Evolutionary conservation across 2,888 invertebrate genomes (phyloP).

Genomic region (Lasioglossum marginatum): DNA sequence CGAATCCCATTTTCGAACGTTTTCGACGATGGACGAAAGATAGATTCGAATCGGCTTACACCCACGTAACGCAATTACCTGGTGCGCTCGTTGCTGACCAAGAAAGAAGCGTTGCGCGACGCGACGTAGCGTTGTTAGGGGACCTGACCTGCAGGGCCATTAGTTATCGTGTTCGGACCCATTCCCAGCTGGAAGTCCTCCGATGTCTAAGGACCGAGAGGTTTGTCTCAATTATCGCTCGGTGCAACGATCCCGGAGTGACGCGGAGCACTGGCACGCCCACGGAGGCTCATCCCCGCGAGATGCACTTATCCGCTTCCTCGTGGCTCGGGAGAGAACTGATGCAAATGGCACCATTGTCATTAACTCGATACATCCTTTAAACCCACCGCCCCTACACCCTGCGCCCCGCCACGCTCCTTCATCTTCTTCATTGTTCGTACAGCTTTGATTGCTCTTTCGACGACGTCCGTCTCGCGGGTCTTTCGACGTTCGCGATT

Average conservation of each 20-base stretch:
- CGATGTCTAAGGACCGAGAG: slow-evolving; percentile 61
- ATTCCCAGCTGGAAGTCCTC: slow-evolving; percentile 59
- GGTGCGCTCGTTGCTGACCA: not conserved
- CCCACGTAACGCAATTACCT: slow-evolving; percentile 53
- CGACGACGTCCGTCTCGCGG: slow-evolving; percentile 42
- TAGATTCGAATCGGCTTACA: slow-evolving; percentile 28
- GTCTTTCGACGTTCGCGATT: not conserved
- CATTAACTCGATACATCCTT: slow-evolving; percentile 75
- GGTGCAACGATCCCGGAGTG: slow-evolving; percentile 66
- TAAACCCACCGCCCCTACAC: slow-evolving; percentile 54
- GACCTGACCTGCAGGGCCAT: slow-evolving; percentile 42
- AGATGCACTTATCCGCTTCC: slow-evolving; percentile 71
- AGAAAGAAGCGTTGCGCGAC: too few species aligned
- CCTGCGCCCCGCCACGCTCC: not conserved
- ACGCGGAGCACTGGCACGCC: slow-evolving; percentile 53
- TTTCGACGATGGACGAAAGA: not conserved
- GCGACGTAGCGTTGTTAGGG: slow-evolving; percentile 52
- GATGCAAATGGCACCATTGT: slow-evolving; percentile 74
- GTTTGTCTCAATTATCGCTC: slow-evolving; percentile 71
- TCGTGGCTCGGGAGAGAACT: slow-evolving; percentile 57
- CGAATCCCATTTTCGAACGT: not conserved
- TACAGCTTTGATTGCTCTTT: slow-evolving; percentile 65
- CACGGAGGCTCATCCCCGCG: slow-evolving; percentile 63
- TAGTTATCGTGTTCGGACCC: slow-evolving; percentile 58
- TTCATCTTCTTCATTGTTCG: slow-evolving; percentile 60